A percentile compares a stretch with the other conserved stretches of the same genome.
These are phyloP conservation scores for Rotaria magnacalcarata DNA, from an alignment of 2,888 invertebrate genomes.

Conservation along the genomic window DNA sequence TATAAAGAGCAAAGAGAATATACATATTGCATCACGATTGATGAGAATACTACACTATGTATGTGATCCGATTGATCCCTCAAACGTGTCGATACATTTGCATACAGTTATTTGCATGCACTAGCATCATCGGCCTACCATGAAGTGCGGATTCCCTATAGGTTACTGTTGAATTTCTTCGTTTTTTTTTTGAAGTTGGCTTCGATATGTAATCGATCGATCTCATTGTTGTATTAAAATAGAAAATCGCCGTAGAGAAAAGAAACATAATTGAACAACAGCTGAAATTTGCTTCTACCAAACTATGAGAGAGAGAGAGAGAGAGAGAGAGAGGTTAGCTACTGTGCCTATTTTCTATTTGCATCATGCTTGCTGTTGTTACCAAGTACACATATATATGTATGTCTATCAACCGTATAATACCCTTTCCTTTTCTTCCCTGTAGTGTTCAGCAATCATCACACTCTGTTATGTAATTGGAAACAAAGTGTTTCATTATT, in stretches of 20 bases:
- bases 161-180: neutral
- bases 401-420: slow-evolving; percentile 8
- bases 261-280: neutral
- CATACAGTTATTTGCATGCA: slow-evolving; percentile 2
- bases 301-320: neutral
- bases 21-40: neutral
- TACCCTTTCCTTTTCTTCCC: neutral
- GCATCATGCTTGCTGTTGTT: neutral
- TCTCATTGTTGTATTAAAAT: neutral
- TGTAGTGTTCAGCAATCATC: neutral
- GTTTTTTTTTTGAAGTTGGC: neutral
- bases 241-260: neutral
- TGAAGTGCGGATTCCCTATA: neutral
- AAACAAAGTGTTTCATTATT: slow-evolving; percentile 1
- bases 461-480: neutral
- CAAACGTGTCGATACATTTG: neutral
- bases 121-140: neutral
- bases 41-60: neutral
- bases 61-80: neutral
- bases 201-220: neutral
- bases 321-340: neutral
- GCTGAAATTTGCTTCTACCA: neutral
- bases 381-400: neutral
- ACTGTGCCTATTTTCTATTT: neutral
- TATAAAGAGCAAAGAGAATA: neutral